A percentile compares a stretch with the other conserved stretches of the same genome.
Evolutionary conservation across 2,888 invertebrate species (phyloP).

Genomic region (Limnephilus rhombicus): DNA sequence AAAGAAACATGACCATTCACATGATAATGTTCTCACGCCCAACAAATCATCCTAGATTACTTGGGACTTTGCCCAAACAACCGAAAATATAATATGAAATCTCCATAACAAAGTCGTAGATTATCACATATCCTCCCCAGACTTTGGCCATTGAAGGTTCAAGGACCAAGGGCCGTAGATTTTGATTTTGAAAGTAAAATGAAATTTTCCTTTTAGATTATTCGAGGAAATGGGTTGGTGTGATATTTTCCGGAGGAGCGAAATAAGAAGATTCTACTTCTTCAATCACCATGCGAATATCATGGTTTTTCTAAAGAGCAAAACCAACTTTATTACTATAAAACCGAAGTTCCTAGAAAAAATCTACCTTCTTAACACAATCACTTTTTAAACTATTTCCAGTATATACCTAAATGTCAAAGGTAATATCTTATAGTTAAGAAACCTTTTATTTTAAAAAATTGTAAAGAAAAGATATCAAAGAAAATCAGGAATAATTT

Average conservation of each 20-base stretch:
- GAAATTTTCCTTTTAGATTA: neutral
- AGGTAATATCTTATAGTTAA: no score
- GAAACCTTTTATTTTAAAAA: no score
- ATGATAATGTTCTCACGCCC: neutral
- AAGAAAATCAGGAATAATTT: no score
- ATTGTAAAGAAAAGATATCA: no score
- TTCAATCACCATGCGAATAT: neutral
- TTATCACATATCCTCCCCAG: neutral
- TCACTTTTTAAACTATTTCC: no score
- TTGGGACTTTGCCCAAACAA: conserved; percentile 1
- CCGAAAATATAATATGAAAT: neutral
- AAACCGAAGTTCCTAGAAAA: neutral
- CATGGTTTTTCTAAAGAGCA: neutral
- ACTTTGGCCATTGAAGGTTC: neutral
- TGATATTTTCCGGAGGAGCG: neutral
- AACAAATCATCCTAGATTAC: neutral
- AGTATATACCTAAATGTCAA: no score
- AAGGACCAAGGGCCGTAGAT: neutral
- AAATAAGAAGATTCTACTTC: neutral
- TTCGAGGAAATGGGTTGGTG: neutral
- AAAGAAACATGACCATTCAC: no score
- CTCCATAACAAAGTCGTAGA: neutral
- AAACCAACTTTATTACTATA: neutral
- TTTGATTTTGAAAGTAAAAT: neutral
- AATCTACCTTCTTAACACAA: no score